phyloP scores from a whole-genome alignment of 2,113 vertebrate species.

The Ailurus styani region DNA sequence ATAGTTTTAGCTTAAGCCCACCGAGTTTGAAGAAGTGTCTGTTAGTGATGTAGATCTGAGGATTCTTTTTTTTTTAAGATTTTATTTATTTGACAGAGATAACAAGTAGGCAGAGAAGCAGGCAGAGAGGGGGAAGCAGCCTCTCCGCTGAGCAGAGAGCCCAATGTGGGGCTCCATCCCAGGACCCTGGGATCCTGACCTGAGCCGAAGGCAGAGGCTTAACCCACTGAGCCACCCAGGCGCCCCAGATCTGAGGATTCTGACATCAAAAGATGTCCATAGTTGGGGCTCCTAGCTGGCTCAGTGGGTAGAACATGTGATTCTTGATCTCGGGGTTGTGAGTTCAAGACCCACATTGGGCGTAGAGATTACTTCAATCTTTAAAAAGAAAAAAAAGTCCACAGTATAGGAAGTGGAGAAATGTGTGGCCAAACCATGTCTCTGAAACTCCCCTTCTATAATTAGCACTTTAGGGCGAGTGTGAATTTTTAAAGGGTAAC shows the following conservation, averaged over 20 bases:
- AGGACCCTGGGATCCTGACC: too few relatives aligned
- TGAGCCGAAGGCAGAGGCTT: too few relatives aligned
- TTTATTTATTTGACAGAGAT: too few relatives aligned
- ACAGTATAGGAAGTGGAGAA: not conserved
- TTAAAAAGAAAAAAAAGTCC: not conserved
- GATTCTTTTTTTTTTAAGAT: too few relatives aligned
- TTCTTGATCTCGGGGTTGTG: not conserved
- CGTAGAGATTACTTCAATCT: not conserved
- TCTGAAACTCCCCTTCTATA: not conserved
- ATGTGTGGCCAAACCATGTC: accelerated
- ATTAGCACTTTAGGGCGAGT: accelerated
- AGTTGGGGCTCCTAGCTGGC: not conserved
- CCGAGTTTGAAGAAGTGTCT: not conserved
- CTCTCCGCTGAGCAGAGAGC: too few relatives aligned
- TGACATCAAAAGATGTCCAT: not conserved
- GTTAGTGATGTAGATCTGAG: not conserved
- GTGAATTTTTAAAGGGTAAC: not conserved
- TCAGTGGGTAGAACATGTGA: not conserved
- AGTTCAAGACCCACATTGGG: not conserved
- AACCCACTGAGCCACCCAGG: too few relatives aligned
- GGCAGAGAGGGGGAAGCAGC: too few relatives aligned
- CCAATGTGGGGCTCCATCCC: too few relatives aligned
- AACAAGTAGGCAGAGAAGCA: too few relatives aligned
- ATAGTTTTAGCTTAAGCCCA: not conserved
- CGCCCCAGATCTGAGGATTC: not conserved